Evolutionary conservation across 2,888 invertebrate species (phyloP).

Genomic region (Apomyelois bistriatella): DNA sequence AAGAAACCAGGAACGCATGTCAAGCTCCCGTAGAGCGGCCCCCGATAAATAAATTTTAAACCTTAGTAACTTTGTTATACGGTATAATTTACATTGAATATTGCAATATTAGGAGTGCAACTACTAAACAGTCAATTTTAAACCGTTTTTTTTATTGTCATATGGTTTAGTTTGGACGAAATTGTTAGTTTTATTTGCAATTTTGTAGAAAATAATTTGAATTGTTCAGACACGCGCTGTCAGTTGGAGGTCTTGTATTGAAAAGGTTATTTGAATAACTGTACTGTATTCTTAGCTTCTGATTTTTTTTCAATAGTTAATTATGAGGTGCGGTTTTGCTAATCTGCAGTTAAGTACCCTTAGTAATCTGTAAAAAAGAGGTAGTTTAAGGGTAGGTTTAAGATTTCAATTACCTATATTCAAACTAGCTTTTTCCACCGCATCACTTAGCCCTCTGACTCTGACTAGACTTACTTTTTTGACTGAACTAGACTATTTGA

Average conservation of each 20-base stretch:
- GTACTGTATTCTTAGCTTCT: neutral
- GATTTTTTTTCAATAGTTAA: neutral
- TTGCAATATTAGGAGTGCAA: neutral
- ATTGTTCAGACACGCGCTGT: slow-evolving; percentile 2
- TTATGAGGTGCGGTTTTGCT: too few species aligned
- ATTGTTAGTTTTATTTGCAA: neutral
- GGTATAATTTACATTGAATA: neutral
- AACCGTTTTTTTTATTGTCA: neutral
- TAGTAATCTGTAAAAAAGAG: too few species aligned
- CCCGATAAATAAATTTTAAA: neutral
- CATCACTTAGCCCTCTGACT: too few species aligned
- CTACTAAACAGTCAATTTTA: neutral
- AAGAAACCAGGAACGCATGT: neutral
- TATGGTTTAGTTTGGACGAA: neutral
- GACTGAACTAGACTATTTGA: too few species aligned
- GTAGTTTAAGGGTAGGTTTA: too few species aligned
- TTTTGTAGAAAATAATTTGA: neutral
- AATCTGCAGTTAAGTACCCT: too few species aligned
- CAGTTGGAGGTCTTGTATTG: neutral
- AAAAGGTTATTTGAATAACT: slow-evolving; percentile 4
- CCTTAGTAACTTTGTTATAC: neutral
- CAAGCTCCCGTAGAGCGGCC: neutral
- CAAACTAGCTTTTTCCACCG: too few species aligned
- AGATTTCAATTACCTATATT: too few species aligned
- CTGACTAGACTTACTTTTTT: too few species aligned